Conservation (phyloP, 2,888 invertebrate species). For the Matsumyia berberina region DNA sequence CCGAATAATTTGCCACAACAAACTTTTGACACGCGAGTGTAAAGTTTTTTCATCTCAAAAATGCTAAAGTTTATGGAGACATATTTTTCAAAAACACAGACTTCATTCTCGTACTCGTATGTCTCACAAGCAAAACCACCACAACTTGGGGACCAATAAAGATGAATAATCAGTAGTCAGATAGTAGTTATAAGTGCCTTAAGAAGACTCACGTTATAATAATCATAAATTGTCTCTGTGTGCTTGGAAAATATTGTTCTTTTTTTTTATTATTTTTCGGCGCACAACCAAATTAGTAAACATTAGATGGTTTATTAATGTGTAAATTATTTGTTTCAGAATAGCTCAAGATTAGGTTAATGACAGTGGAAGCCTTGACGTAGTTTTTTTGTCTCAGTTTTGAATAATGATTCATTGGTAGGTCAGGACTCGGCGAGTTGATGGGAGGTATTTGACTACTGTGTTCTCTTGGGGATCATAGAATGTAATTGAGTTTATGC, state of each 20-base stretch:
- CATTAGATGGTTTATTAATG: constrained; percentile 53
- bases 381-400: not conserved
- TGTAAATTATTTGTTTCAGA: constrained; percentile 41
- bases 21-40: not conserved
- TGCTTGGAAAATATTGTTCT: not conserved
- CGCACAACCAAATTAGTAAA: constrained; percentile 42
- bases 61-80: not conserved
- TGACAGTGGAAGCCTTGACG: constrained; percentile 27
- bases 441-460: not conserved
- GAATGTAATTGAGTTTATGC: not conserved
- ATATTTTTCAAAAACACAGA: not conserved
- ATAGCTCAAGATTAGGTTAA: constrained; percentile 47
- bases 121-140: not conserved
- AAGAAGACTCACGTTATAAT: constrained; percentile 42
- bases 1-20: not conserved
- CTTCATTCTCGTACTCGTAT: too few species aligned
- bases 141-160: constrained; percentile 5
- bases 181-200: constrained; percentile 37
- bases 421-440: constrained; percentile 9
- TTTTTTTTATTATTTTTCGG: constrained; percentile 9
- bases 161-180: constrained; percentile 42
- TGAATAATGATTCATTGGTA: constrained; percentile 15
- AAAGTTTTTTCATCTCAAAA: constrained; percentile 1
- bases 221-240: constrained; percentile 29
- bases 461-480: not conserved